A percentile compares a stretch with the other conserved stretches of the same genome.
Evolutionary conservation across 2,797 vertebrate species (phyloP).

Genomic region (Remorina albescens): DNA sequence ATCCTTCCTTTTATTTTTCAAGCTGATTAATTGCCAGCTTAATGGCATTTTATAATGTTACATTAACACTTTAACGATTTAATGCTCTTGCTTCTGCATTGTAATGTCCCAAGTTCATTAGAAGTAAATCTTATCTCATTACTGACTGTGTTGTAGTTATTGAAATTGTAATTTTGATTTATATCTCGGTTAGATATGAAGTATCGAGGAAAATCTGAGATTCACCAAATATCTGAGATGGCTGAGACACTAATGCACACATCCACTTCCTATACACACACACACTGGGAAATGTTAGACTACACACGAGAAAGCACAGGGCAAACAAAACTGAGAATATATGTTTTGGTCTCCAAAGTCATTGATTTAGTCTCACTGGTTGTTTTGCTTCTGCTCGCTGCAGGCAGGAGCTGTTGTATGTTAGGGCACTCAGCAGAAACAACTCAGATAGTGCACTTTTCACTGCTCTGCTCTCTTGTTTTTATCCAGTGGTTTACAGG

Average conservation of each 20-base stretch:
- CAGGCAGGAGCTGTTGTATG: neutral
- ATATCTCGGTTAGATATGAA: slow-evolving; percentile 59
- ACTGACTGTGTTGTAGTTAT: slow-evolving; percentile 74
- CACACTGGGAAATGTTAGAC: slow-evolving; percentile 22
- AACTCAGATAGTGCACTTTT: slow-evolving; percentile 2
- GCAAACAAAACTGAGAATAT: slow-evolving; percentile 41
- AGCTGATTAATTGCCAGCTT: slow-evolving; percentile 79
- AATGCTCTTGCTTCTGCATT: slow-evolving; percentile 77
- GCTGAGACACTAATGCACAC: neutral
- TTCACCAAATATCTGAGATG: slow-evolving; percentile 53
- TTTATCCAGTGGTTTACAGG: slow-evolving; percentile 6
- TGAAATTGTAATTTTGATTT: slow-evolving; percentile 80
- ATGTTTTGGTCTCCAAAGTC: slow-evolving; percentile 44
- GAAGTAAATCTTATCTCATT: slow-evolving; percentile 81
- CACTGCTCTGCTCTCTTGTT: slow-evolving; percentile 13
- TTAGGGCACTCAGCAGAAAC: slow-evolving; percentile 14
- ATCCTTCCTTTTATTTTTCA: slow-evolving; percentile 70
- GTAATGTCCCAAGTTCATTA: slow-evolving; percentile 83
- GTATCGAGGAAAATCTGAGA: slow-evolving; percentile 35
- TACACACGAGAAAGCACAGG: slow-evolving; percentile 22
- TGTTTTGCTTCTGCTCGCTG: slow-evolving; percentile 32
- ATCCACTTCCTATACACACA: neutral
- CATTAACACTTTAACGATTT: slow-evolving; percentile 83
- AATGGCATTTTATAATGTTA: slow-evolving; percentile 83
- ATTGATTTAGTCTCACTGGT: slow-evolving; percentile 39